These are phyloP conservation scores for Malurus elegans DNA, from an alignment of 2,113 vertebrate genomes.

Conservation along the genomic window DNA sequence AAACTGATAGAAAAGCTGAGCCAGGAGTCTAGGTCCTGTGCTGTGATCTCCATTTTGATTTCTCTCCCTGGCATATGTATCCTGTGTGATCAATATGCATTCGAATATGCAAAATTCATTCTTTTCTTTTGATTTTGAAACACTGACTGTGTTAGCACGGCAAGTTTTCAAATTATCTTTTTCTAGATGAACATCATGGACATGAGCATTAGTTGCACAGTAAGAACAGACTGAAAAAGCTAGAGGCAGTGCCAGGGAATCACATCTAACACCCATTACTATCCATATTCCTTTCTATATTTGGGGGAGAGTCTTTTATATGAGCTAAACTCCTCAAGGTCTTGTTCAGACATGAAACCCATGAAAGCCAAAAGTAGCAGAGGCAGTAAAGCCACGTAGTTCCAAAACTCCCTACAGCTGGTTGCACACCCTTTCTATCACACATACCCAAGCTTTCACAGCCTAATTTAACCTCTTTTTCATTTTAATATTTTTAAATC, in stretches of 20 bases:
- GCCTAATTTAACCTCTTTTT: constrained; percentile 44
- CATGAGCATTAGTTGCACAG: constrained; percentile 27
- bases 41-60: background rate
- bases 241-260: constrained; percentile 20
- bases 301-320: background rate
- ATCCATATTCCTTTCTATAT: background rate
- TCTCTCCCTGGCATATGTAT: background rate
- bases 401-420: constrained; percentile 43
- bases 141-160: background rate
- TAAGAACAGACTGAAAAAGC: constrained; percentile 36
- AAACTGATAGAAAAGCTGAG: background rate
- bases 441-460: constrained; percentile 11
- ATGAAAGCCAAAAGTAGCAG: background rate
- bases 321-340: constrained; percentile 25
- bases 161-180: background rate
- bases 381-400: background rate
- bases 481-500: constrained; percentile 63
- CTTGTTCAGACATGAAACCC: constrained; percentile 20
- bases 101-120: no score
- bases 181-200: background rate
- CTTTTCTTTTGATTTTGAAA: background rate
- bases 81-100: background rate
- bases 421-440: background rate
- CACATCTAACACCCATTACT: background rate
- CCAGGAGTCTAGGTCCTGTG: background rate